Evolutionary conservation across 2,888 invertebrate genomes (phyloP), one percentile per base, ranked within the genome.

Genomic region (Tiliacea citrago): DNA sequence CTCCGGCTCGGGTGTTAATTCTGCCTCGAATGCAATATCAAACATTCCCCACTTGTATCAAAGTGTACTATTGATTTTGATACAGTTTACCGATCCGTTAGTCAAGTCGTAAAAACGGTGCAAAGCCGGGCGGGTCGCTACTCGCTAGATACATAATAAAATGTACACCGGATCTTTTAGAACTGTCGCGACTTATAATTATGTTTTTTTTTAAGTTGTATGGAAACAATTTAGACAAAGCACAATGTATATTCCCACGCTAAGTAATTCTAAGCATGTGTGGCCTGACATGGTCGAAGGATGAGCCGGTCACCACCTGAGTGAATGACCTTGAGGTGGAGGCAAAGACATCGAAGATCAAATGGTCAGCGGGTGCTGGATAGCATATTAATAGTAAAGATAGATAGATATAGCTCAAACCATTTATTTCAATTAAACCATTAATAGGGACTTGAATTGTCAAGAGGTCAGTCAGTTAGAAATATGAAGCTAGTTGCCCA

Each of bases 221-320:
- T 29, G 18, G 39, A 35, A 57, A 75, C 68, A 60, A 60, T 55
- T 8, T 51, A 13, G 1, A 24, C 39, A 63, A 49, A 51, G 29
- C 55, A 86, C 87, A 86, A 86, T 85, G 80, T 65, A 86, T 77
- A 69, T 75, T 86, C 87, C 29, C 86, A 86, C 79, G 73, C 16
- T 79, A 2, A 70, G 18, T 18, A 39, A 84, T 73, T 74, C 76
- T 63, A 61, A 45, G n/a, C 86, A 57, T 62, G 76, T 75, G 16
- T 45, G 39, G 58, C 16, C 62, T 68, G 55, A 61, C 42, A 60
- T 74, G 49, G 57, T 24, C 49, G 53, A 35, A 55, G 70, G 60
- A 80, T 65, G 80, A 55, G 53, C 53, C 21, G 12, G 35, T 35
- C 47, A 35, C 13, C 67, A 60, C 24, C 66, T 67, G 45, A 39